Percentiles rank a stretch among this genome's conserved stretches.
These are phyloP conservation scores for Macroteleia sp. DNA, from an alignment of 2,888 invertebrate genomes.

Conservation along the genomic window DNA sequence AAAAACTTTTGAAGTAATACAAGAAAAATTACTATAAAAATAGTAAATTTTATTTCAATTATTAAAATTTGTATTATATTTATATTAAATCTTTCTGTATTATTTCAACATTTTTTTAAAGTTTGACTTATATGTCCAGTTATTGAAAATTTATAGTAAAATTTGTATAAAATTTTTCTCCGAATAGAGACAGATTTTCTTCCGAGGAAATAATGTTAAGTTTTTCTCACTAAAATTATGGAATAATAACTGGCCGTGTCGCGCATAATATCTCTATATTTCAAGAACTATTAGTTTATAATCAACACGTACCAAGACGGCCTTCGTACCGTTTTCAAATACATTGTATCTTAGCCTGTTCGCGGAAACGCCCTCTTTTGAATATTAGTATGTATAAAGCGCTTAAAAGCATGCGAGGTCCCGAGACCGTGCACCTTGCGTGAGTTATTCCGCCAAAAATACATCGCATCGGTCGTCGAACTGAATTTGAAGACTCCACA, in stretches of 20 bases:
- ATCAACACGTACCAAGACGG: conserved; percentile 79
- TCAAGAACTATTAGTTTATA: conserved; percentile 82
- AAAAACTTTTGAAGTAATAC: too few relatives aligned
- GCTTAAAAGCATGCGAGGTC: conserved; percentile 79
- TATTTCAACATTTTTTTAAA: too few relatives aligned
- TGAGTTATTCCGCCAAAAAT: conserved; percentile 59
- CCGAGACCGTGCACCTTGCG: conserved; percentile 56
- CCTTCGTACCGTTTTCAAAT: conserved; percentile 74
- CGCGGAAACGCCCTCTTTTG: conserved; percentile 81
- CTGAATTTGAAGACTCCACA: conserved; percentile 44
- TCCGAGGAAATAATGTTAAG: too few relatives aligned
- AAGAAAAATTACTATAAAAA: too few relatives aligned
- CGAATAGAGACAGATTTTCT: too few relatives aligned
- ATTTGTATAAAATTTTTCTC: too few relatives aligned
- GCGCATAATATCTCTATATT: conserved; percentile 83
- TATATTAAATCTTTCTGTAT: too few relatives aligned
- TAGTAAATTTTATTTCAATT: too few relatives aligned
- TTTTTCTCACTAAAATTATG: conserved; percentile 81
- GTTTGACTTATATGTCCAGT: too few relatives aligned
- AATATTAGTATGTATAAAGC: conserved; percentile 83
- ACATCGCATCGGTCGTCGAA: conserved; percentile 60
- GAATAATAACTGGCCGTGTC: conserved; percentile 75
- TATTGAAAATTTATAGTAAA: too few relatives aligned
- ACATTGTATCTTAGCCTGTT: conserved; percentile 68
- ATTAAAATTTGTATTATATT: too few relatives aligned